Percentiles rank a stretch among this genome's conserved stretches.
phyloP scores from a whole-genome alignment of 1,140 invertebrate genomes.

The Agrypnia vestita region DNA sequence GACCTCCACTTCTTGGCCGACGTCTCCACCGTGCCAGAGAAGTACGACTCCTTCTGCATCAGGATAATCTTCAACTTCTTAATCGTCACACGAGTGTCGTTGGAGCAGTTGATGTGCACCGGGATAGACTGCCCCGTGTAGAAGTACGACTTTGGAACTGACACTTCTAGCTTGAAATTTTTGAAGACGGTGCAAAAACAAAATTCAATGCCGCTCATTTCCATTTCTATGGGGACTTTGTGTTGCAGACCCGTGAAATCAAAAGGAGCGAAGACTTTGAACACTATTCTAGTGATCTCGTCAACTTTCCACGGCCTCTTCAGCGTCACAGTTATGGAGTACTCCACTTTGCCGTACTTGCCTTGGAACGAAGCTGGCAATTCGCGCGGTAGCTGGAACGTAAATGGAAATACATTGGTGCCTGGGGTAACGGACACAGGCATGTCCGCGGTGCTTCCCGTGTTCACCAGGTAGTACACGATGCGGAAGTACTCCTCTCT shows the following conservation, averaged over 20 bases:
- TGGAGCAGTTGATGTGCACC: neutral
- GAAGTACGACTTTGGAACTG: slow-evolving; percentile 25
- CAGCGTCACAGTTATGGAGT: neutral
- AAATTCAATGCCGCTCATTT: neutral
- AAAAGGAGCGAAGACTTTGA: neutral
- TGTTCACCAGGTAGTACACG: neutral
- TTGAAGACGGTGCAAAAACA: slow-evolving; percentile 3
- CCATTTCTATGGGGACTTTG: neutral
- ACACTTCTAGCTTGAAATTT: slow-evolving; percentile 9
- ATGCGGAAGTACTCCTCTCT: neutral
- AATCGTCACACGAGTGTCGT: neutral
- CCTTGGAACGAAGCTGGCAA: slow-evolving; percentile 4
- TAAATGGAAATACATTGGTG: slow-evolving; percentile 2
- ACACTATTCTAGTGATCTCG: neutral
- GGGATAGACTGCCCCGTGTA: slow-evolving; percentile 26
- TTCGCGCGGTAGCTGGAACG: neutral
- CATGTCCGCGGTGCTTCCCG: neutral
- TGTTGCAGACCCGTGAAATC: neutral
- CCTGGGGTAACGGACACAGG: neutral
- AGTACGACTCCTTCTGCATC: slow-evolving; percentile 3
- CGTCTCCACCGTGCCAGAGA: neutral
- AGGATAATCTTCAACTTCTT: slow-evolving; percentile 12
- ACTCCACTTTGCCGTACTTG: neutral
- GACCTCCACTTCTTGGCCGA: neutral
- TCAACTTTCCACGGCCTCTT: neutral